phyloP scores from a whole-genome alignment of 2,888 invertebrate genomes.

The Norana najaformis region DNA sequence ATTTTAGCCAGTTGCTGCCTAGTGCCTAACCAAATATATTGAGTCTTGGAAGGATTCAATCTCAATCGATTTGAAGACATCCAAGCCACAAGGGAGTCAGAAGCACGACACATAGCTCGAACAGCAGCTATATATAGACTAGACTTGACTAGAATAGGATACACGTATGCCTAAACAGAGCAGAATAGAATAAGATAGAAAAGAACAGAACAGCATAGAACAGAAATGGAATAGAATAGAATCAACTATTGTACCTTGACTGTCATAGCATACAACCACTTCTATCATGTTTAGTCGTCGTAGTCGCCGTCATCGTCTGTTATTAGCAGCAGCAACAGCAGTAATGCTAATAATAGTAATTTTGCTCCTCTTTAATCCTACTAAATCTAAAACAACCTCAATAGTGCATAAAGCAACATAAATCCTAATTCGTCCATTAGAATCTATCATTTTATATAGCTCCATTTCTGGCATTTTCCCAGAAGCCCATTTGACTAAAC shows the following conservation, averaged over 20 bases:
- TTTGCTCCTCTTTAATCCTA: neutral
- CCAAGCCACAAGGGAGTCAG: too few species aligned
- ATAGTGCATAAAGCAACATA: neutral
- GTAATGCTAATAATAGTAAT: neutral
- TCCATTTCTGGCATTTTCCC: neutral
- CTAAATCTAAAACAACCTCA: neutral
- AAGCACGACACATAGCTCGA: too few species aligned
- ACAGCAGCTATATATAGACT: too few species aligned
- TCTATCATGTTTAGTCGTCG: neutral
- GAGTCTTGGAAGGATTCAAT: too few species aligned
- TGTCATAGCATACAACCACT: neutral
- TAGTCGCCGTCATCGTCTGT: neutral
- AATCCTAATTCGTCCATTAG: slow-evolving; percentile 5
- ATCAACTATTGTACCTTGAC: neutral
- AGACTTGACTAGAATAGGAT: neutral
- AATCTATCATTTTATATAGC: neutral
- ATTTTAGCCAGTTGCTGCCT: too few species aligned
- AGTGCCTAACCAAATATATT: too few species aligned
- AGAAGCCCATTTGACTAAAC: slow-evolving; percentile 4
- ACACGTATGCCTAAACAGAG: too few species aligned
- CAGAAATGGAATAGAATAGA: neutral
- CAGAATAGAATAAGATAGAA: neutral
- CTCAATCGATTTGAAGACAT: too few species aligned
- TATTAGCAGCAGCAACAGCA: neutral
- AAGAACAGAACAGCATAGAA: neutral